Conservation (phyloP, 2,113 vertebrate species). For the Hippocampus guttulatus region DNA sequence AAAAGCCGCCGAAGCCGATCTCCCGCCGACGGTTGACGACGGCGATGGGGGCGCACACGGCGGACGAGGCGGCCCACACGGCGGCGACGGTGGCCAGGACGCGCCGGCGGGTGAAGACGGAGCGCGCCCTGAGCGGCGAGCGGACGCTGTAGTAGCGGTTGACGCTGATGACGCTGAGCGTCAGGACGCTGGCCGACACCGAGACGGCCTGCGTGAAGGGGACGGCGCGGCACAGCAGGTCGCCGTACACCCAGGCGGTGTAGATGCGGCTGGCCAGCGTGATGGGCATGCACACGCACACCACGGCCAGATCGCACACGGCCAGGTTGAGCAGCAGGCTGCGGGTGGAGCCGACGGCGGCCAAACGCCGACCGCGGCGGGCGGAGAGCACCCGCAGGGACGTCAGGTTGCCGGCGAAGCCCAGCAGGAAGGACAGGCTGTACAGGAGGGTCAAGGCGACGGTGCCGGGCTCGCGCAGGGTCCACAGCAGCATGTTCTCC, state of each 20-base stretch:
- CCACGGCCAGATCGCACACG: conserved; percentile 86
- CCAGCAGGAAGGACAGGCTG: conserved; percentile 80
- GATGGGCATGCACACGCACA: conserved; percentile 90
- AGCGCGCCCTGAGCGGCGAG: conserved; percentile 80
- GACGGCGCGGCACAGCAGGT: conserved; percentile 82
- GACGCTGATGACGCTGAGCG: conserved; percentile 85
- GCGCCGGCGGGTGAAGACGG: conserved; percentile 82
- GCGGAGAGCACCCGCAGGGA: conserved; percentile 81
- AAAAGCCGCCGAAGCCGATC: conserved; percentile 77
- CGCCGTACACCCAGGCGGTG: conserved; percentile 86
- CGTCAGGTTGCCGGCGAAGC: conserved; percentile 84
- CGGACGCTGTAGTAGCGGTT: conserved; percentile 87
- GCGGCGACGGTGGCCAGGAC: conserved; percentile 78
- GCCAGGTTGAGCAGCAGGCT: conserved; percentile 86
- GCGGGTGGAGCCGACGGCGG: conserved; percentile 81
- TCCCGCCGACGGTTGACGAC: conserved; percentile 82
- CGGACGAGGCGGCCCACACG: conserved; percentile 83
- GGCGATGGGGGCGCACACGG: conserved; percentile 83
- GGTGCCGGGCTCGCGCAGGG: conserved; percentile 78
- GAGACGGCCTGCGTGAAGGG: conserved; percentile 88
- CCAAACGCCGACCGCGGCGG: conserved; percentile 66
- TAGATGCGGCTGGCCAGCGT: conserved; percentile 85
- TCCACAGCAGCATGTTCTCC: conserved; percentile 80
- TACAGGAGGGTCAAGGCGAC: conserved; percentile 83
- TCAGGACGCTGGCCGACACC: conserved; percentile 84